Base-by-base conservation (phyloP, 2,797 vertebrate genomes). In the Acestrorhynchus altus region DNA sequence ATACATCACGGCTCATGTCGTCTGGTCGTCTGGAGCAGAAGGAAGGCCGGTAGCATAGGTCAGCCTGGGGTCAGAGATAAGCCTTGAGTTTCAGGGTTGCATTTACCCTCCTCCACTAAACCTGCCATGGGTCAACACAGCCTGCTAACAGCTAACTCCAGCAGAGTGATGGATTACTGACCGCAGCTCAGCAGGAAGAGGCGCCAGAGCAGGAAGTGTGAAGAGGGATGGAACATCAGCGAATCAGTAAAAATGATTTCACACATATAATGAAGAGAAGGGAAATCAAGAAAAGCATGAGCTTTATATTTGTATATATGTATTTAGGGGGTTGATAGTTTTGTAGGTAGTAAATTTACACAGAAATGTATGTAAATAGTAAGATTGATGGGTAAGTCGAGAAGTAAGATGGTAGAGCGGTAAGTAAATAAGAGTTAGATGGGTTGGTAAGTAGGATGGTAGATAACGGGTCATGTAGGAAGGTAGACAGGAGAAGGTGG, bases 11-110 rank as follows among this genome's bases (percentile, higher is more conserved):
- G 52, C 52, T 12, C 9, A 56, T 26, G 65, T 78, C 49, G 70
- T 78, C 59, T 67, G 68, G 26, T 61, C 81, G 84, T 85, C 59
- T 77, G 60, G 79, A 72, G 84, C 76, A 83, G 76, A 75, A 68
- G 82, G 82, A 87, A 87, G 83, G 22, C 52, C 22, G 22, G 52
- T 56, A 56, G 52, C 52, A 22, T 5, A 20, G 52, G 52, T 56
- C 20, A 56, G 22, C 52, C 13, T 4, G 20, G 52, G 52, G 20
- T 22, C 52, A 56, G 13, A 56, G 52, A 56, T 56, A 56, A 56
- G 52, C 20, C 22, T 4, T 24, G 20, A 24, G 20, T 20, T 56
- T 28, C 42, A 42, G 18, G 67, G 60, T 22, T 65, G 73, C 63
- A 28, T 65, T 70, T 65, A 70, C 74, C 73, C 73, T 31, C 13